phyloP scores from a whole-genome alignment of 1,140 invertebrate genomes.

The Leptestheria dahalacensis region DNA sequence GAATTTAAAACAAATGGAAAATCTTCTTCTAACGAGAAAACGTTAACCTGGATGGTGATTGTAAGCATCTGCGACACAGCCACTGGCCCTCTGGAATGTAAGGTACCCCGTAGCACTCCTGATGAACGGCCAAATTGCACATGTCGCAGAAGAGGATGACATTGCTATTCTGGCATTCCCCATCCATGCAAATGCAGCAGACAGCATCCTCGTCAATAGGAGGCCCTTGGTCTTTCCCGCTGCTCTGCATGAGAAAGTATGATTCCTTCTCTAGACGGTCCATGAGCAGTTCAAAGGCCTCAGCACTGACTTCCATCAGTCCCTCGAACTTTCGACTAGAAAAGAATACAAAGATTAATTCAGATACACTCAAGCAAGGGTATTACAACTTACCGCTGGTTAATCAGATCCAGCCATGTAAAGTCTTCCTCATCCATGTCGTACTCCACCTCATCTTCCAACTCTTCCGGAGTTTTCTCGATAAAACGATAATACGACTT shows the following conservation, averaged over 20 bases:
- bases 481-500: slow-evolving; percentile 35
- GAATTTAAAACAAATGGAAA: not conserved
- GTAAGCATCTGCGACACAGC: slow-evolving; percentile 85
- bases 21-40: not conserved
- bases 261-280: slow-evolving; percentile 94
- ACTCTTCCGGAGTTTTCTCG: slow-evolving; percentile 83
- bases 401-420: slow-evolving; percentile 78
- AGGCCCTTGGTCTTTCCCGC: slow-evolving; percentile 33
- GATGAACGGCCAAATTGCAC: slow-evolving; percentile 97
- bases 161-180: slow-evolving; percentile 94
- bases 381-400: slow-evolving; percentile 36
- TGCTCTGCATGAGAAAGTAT: slow-evolving; percentile 72
- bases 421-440: slow-evolving; percentile 96
- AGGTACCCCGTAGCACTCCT: slow-evolving; percentile 97
- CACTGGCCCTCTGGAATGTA: slow-evolving; percentile 99
- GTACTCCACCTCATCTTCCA: slow-evolving; percentile 89
- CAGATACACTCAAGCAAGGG: no score
- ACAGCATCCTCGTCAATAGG: slow-evolving; percentile 94
- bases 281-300: slow-evolving; percentile 87
- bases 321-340: slow-evolving; percentile 44
- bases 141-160: slow-evolving; percentile 96
- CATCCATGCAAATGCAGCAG: slow-evolving; percentile 79
- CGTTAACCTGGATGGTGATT: slow-evolving; percentile 65
- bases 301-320: slow-evolving; percentile 52
- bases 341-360: not conserved